Conservation (phyloP, 2,888 invertebrate species). For the Atethmia centrago region DNA sequence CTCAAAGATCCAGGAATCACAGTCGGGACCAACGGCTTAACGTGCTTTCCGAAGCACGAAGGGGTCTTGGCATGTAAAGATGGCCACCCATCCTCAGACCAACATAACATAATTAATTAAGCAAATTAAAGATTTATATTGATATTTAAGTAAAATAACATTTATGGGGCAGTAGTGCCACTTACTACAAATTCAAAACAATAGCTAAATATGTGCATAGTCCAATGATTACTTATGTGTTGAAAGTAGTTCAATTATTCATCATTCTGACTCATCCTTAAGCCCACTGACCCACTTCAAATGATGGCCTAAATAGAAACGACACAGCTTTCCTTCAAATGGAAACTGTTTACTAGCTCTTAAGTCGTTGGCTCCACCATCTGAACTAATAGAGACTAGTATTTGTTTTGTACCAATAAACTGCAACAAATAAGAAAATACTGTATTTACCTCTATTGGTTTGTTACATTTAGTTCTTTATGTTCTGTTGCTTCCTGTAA, state of each 20-base stretch:
- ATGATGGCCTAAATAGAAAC: background rate
- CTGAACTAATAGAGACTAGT: background rate
- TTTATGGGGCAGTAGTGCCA: background rate
- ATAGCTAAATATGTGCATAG: constrained; percentile 1
- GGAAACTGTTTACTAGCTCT: background rate
- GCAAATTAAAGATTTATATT: background rate
- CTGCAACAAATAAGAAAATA: too few relatives aligned
- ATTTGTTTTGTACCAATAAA: background rate
- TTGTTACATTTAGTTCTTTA: too few relatives aligned
- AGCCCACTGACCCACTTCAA: constrained; percentile 8
- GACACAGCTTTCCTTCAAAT: background rate
- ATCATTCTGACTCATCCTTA: constrained; percentile 6
- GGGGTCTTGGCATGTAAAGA: too few relatives aligned
- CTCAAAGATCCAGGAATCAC: too few relatives aligned
- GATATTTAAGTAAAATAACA: background rate
- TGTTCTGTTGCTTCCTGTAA: too few relatives aligned
- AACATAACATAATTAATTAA: too few relatives aligned
- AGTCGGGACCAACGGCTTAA: too few relatives aligned
- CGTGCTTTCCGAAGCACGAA: too few relatives aligned
- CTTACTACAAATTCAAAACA: background rate
- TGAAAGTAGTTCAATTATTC: constrained; percentile 6
- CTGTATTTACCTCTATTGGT: too few relatives aligned
- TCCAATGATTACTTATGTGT: constrained; percentile 30
- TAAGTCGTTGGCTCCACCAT: background rate
- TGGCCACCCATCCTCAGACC: too few relatives aligned